Conservation (phyloP, 2,113 vertebrate genomes). For the Laticauda laticaudata region DNA sequence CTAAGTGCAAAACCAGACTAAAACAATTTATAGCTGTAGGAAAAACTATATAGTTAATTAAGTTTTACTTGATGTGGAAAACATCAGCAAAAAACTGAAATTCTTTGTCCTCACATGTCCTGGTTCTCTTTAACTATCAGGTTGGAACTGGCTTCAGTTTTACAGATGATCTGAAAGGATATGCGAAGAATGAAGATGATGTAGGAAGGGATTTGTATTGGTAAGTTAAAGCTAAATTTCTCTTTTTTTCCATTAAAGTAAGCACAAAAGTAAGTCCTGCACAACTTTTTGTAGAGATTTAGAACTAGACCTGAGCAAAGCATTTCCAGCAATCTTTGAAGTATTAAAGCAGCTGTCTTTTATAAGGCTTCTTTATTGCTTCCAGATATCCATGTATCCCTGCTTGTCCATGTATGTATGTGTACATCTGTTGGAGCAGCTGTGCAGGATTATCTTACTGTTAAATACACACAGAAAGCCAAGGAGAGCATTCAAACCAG, state of each 20-base stretch:
- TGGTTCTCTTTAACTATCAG: slow-evolving; percentile 52
- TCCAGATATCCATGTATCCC: neutral
- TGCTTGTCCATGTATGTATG: neutral
- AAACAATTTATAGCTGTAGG: neutral
- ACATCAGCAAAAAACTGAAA: neutral
- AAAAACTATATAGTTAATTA: neutral
- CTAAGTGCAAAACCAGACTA: neutral
- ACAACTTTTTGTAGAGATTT: slow-evolving; percentile 20
- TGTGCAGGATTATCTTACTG: neutral
- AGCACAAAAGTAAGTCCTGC: slow-evolving; percentile 1
- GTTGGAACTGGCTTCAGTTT: slow-evolving; percentile 85
- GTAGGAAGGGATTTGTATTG: slow-evolving; percentile 77
- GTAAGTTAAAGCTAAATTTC: slow-evolving; percentile 50
- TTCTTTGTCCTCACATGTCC: neutral
- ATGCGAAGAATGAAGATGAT: slow-evolving; percentile 74
- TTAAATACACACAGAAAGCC: neutral
- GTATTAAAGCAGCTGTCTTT: neutral
- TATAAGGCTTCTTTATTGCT: neutral
- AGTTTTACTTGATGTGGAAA: neutral
- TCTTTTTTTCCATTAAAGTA: neutral
- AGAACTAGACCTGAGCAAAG: slow-evolving; percentile 9
- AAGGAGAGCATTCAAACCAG: neutral
- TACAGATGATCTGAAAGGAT: slow-evolving; percentile 71
- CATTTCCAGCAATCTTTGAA: neutral
- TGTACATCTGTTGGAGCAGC: neutral